Evolutionary conservation across 2,797 vertebrate species (phyloP).

Genomic region (Numenius phaeopus): DNA sequence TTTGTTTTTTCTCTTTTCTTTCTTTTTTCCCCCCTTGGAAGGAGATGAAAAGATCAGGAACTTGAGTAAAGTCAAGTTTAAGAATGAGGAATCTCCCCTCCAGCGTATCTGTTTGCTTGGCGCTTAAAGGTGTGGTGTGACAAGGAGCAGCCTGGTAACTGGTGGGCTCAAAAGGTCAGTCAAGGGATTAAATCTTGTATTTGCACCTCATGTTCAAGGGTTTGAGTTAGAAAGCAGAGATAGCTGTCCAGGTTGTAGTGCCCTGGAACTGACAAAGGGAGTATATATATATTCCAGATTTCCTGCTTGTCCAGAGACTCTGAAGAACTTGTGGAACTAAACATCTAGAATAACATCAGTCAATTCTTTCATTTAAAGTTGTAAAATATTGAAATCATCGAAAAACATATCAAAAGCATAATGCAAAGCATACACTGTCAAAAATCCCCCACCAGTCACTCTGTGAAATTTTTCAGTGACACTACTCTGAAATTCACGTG

Average conservation of each 20-base stretch:
- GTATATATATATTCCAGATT: background rate
- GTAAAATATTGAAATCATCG: background rate
- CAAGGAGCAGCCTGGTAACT: background rate
- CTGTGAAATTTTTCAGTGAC: background rate
- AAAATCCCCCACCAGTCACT: background rate
- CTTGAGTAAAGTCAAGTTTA: conserved; percentile 13
- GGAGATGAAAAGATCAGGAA: conserved; percentile 34
- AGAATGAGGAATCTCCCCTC: conserved; percentile 3
- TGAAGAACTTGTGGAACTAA: background rate
- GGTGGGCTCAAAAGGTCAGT: background rate
- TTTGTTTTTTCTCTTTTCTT: background rate
- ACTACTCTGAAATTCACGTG: background rate
- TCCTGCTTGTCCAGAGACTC: background rate
- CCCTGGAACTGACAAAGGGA: background rate
- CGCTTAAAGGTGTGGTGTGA: background rate
- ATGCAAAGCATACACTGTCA: background rate
- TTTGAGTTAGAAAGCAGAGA: background rate
- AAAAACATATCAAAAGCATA: background rate
- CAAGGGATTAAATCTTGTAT: background rate
- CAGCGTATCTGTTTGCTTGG: background rate
- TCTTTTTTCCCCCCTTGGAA: background rate
- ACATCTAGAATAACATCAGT: background rate
- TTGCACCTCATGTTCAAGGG: background rate
- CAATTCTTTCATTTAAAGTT: background rate
- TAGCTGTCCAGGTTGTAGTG: background rate